These are phyloP conservation scores for Zaprionus ornatus DNA, from an alignment of 1,140 invertebrate genomes.

Conservation along the genomic window DNA sequence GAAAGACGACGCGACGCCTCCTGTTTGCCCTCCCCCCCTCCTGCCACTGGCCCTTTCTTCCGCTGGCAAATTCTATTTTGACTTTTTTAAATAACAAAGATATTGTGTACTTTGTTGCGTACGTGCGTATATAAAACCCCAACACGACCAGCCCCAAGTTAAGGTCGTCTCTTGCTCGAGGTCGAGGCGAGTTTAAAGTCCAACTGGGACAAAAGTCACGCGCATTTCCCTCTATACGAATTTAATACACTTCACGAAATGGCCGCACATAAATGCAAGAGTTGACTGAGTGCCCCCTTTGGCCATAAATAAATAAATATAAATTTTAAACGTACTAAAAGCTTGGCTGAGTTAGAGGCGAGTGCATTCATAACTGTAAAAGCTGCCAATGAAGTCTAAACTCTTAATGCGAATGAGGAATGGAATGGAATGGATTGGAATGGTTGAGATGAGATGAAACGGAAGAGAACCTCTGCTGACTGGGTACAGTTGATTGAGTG, in stretches of 20 bases:
- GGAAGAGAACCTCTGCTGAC: not conserved
- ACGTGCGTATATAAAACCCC: conserved; percentile 5
- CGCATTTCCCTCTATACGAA: not conserved
- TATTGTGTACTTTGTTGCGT: conserved; percentile 16
- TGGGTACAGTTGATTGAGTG: conserved; percentile 31
- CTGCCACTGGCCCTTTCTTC: not conserved
- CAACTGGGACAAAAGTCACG: not conserved
- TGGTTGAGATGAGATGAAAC: not conserved
- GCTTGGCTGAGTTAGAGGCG: not conserved
- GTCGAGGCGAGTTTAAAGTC: not conserved
- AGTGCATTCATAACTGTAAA: not conserved
- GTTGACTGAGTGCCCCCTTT: conserved; percentile 7
- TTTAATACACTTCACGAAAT: not conserved
- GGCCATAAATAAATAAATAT: not conserved
- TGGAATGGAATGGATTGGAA: not conserved
- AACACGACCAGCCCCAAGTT: not conserved
- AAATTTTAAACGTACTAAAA: not conserved
- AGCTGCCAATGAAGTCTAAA: not conserved
- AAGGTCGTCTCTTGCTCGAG: not conserved
- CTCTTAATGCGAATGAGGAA: not conserved
- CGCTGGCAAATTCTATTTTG: conserved; percentile 38
- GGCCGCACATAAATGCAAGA: not conserved
- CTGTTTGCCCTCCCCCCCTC: not conserved
- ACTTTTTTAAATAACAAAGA: conserved; percentile 33
- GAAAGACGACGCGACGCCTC: conserved; percentile 49